A percentile compares a stretch with the other conserved stretches of the same genome.
Evolutionary conservation across 2,888 invertebrate genomes (phyloP).

Genomic region (Enchytraeus crypticus): DNA sequence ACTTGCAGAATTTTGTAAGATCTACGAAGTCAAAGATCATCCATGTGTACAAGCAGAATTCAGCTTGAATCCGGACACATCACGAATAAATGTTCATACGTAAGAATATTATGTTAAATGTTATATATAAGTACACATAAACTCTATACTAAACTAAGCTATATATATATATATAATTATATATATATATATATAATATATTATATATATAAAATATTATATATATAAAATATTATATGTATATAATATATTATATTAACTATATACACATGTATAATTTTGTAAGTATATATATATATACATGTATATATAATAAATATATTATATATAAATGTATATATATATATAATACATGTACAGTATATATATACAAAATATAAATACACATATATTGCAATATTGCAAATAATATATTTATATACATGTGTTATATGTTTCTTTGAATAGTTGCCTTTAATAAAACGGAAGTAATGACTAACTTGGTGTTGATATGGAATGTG

Average conservation of each 20-base stretch:
- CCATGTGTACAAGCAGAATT: no score
- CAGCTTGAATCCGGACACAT: no score
- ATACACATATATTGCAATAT: background rate
- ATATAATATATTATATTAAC: background rate
- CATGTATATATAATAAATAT: background rate
- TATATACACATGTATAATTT: background rate
- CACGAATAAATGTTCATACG: no score
- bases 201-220: background rate
- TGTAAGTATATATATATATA: constrained; percentile 16
- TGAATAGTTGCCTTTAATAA: background rate
- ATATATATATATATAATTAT: background rate
- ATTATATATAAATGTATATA: no score
- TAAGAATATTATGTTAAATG: no score
- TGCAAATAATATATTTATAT: background rate
- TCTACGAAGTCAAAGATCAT: no score
- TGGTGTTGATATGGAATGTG: constrained; percentile 90
- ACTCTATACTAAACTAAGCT: no score
- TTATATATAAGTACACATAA: no score
- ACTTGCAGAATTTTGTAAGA: no score
- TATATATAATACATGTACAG: no score
- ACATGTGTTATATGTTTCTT: background rate
- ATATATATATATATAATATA: background rate
- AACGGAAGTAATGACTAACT: background rate
- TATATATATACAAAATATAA: background rate
- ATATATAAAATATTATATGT: background rate